A percentile compares a stretch with the other conserved stretches of the same genome.
phyloP scores from a whole-genome alignment of 2,113 vertebrate genomes.

The Manacus vitellinus region DNA sequence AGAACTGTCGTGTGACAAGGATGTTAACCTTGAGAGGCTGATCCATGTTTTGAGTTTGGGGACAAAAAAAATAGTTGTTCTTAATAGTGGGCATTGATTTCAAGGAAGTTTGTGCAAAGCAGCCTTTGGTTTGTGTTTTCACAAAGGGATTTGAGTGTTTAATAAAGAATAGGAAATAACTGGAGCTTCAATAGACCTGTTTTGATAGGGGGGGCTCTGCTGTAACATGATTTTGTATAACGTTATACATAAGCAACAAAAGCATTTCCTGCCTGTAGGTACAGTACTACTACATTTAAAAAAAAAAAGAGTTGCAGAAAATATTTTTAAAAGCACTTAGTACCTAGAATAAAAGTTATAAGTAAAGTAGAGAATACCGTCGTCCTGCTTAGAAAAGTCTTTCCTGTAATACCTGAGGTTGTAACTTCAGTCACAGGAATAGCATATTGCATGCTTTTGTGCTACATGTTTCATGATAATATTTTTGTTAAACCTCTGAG shows the following conservation, averaged over 20 bases:
- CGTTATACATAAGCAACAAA: background rate
- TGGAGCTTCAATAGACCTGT: conserved; percentile 25
- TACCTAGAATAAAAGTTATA: background rate
- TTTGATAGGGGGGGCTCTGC: background rate
- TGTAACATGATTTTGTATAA: background rate
- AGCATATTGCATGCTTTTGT: background rate
- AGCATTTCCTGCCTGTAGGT: conserved; percentile 25
- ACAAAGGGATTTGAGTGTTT: conserved; percentile 37
- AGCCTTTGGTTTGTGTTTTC: conserved; percentile 42
- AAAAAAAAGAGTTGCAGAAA: background rate
- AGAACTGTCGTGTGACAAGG: background rate
- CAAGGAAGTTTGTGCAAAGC: conserved; percentile 32
- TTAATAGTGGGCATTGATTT: conserved; percentile 37
- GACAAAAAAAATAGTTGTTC: conserved; percentile 25
- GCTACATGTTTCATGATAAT: background rate
- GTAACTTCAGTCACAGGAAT: background rate
- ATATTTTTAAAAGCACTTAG: background rate
- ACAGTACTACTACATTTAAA: background rate
- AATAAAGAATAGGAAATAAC: conserved; percentile 55
- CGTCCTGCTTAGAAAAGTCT: background rate
- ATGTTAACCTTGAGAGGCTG: conserved; percentile 10
- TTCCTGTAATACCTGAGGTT: background rate
- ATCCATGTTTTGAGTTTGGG: conserved; percentile 28
- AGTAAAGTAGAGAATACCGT: background rate
- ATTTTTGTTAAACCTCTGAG: background rate